Percentiles rank a stretch among this genome's conserved stretches.
Conservation (phyloP, 2,888 invertebrate genomes). For the Lasioglossum zephyrum region DNA sequence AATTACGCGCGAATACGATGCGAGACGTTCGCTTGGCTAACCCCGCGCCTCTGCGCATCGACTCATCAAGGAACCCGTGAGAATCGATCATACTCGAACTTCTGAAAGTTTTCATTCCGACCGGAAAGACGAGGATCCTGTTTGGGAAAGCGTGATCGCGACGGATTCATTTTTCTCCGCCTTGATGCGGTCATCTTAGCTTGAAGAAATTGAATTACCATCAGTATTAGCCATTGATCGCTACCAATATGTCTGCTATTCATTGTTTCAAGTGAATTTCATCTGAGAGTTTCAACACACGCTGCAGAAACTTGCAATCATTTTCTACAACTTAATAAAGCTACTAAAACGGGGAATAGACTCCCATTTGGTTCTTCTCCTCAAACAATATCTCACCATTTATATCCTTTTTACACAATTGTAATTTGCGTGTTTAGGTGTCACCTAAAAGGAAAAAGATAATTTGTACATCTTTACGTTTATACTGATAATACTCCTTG, state of each 20-base stretch:
- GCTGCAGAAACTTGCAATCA: too few species aligned
- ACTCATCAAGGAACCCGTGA: not conserved
- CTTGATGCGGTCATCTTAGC: slow-evolving; percentile 27
- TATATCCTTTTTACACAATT: too few species aligned
- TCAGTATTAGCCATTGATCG: not conserved
- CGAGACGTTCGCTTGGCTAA: not conserved
- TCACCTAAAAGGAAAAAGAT: too few species aligned
- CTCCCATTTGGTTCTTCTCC: too few species aligned
- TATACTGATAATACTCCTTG: too few species aligned
- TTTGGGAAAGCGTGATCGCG: slow-evolving; percentile 2
- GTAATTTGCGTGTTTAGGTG: too few species aligned
- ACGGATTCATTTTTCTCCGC: not conserved
- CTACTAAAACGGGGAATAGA: too few species aligned
- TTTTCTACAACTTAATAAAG: too few species aligned
- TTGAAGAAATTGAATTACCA: not conserved
- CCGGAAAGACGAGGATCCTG: slow-evolving; percentile 13
- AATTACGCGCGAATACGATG: slow-evolving; percentile 38
- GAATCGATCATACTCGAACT: not conserved
- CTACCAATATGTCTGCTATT: not conserved
- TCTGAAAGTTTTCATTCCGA: slow-evolving; percentile 39
- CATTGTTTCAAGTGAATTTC: too few species aligned
- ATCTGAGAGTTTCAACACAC: too few species aligned
- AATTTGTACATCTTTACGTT: too few species aligned
- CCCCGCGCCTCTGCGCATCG: not conserved
- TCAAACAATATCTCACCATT: too few species aligned